Evolutionary conservation across 1,140 invertebrate species (phyloP).

Genomic region (Micrasema minimum): DNA sequence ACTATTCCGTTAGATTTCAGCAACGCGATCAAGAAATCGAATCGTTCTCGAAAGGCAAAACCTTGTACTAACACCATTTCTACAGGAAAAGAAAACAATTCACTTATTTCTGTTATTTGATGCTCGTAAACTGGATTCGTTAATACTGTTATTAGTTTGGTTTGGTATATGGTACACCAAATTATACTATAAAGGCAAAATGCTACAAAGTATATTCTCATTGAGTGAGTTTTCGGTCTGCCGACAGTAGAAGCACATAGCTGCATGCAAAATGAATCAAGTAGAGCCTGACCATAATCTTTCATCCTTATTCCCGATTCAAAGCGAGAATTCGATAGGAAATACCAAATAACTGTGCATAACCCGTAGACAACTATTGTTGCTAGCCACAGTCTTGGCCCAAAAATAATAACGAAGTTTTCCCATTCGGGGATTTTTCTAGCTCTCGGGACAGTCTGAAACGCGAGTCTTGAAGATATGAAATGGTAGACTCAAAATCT

Average conservation of each 20-base stretch:
- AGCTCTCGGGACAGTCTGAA: slow-evolving; percentile 50
- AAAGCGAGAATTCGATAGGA: slow-evolving; percentile 28
- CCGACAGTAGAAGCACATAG: slow-evolving; percentile 38
- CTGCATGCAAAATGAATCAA: slow-evolving; percentile 46
- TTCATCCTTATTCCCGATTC: slow-evolving; percentile 46
- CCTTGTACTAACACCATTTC: slow-evolving; percentile 50
- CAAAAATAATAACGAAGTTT: slow-evolving; percentile 43
- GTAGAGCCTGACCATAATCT: slow-evolving; percentile 27
- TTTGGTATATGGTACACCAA: slow-evolving; percentile 47
- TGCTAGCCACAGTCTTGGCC: slow-evolving; percentile 43
- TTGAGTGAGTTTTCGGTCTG: slow-evolving; percentile 41
- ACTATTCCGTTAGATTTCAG: slow-evolving; percentile 47
- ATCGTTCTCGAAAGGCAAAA: slow-evolving; percentile 45
- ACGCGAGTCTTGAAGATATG: slow-evolving; percentile 51
- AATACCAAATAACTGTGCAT: slow-evolving; percentile 47
- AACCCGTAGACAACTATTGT: slow-evolving; percentile 34
- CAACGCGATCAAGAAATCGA: slow-evolving; percentile 35
- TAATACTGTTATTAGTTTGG: slow-evolving; percentile 47
- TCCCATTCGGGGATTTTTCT: slow-evolving; percentile 48
- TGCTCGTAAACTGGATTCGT: slow-evolving; percentile 47
- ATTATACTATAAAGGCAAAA: slow-evolving; percentile 50
- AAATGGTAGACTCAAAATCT: slow-evolving; percentile 50
- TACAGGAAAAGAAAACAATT: slow-evolving; percentile 51
- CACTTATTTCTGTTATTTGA: slow-evolving; percentile 41
- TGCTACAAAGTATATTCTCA: slow-evolving; percentile 45